Conservation (phyloP, 2,888 invertebrate species). For the Hydriomena furcata region DNA sequence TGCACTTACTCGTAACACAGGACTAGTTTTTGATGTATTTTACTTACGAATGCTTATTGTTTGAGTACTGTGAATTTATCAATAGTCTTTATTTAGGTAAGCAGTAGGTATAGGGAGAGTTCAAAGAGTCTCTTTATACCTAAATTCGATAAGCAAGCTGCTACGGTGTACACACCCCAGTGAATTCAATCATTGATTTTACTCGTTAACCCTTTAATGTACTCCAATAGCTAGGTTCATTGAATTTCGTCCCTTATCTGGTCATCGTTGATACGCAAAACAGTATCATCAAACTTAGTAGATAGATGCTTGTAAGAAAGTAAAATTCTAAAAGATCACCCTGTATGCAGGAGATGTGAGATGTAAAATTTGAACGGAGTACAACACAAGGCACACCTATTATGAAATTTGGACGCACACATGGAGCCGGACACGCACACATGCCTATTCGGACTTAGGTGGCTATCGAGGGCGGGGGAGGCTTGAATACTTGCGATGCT, state of each 20-base stretch:
- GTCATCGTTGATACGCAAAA: background rate
- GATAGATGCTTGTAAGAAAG: background rate
- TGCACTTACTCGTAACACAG: no score
- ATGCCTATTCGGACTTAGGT: conserved; percentile 65
- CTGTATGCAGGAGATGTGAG: conserved; percentile 72
- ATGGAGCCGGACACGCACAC: conserved; percentile 52
- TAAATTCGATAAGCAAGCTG: background rate
- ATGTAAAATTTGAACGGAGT: conserved; percentile 81
- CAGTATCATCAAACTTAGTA: no score
- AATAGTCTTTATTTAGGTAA: no score
- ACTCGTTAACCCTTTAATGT: conserved; percentile 5
- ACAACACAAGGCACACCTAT: conserved; percentile 75
- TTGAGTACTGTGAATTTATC: no score
- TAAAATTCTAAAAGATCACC: conserved; percentile 42
- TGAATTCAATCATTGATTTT: conserved; percentile 1
- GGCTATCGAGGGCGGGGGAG: conserved; percentile 61
- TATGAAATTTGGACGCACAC: conserved; percentile 77
- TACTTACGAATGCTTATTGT: no score
- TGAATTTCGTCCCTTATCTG: background rate
- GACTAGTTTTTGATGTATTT: no score
- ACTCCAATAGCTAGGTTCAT: conserved; percentile 3
- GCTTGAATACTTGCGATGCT: conserved; percentile 67
- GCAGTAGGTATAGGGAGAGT: background rate
- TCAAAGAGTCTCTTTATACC: background rate
- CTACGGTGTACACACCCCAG: background rate